Evolutionary conservation across 2,888 invertebrate species (phyloP), one percentile per base, ranked within the genome.

Genomic region (Pristionchus exspectatus): DNA sequence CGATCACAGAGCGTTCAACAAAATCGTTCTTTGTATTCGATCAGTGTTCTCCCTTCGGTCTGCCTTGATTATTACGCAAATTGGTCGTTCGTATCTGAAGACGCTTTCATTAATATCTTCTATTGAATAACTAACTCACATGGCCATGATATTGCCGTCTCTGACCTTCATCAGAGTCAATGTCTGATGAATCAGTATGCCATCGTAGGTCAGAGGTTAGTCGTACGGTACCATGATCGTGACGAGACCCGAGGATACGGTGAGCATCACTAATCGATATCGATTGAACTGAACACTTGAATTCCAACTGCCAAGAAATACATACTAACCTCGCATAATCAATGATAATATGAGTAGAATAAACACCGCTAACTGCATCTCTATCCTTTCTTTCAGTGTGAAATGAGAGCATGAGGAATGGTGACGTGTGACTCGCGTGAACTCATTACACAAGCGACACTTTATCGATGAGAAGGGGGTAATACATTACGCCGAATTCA

Each of bases 391-490:
- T 44, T 77, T 12, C 50, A n/a, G 81, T 81, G 27, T 50, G n/a
- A 81, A 81, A 54, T 50, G 81, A 27, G 81, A 81, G 81, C 44
- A 54, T 10, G 38, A 44, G 24, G 44, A 38, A 14, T 44, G 24
- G 81, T 81, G 81, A 81, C 81, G 81, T 81, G 50, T 81, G 50
- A 54, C 50, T n/a, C n/a, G n/a, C 7, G 81, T 81, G 81, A 81
- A 81, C 81, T 81, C 50, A 24, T 44, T 77, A 81, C 50, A 44
- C 81, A 81, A 81, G 27, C 7, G 24, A 81, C 27, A 81, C 50
- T 81, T 81, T 81, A 81, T 81, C 81, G 54, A 54, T 54, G 27
- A 1, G 77, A 77, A 18, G 44, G 44, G 18, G 50, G 27, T 44
- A 54, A 24, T n/a, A n/a, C 27, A 16, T 81, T n/a, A 50, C 5